phyloP scores from a whole-genome alignment of 2,888 invertebrate species.

The Diachrysia chrysitis region DNA sequence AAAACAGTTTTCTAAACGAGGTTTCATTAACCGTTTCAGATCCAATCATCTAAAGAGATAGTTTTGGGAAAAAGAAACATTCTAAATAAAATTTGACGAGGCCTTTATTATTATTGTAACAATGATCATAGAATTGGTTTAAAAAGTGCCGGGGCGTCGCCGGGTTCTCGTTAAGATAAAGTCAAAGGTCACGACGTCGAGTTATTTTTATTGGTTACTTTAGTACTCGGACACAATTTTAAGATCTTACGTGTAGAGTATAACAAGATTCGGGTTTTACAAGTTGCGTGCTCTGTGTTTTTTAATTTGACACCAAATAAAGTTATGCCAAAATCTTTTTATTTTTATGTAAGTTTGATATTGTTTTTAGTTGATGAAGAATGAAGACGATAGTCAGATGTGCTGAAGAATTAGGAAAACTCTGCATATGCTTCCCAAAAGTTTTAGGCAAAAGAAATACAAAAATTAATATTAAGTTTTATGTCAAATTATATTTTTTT shows the following conservation, averaged over 20 bases:
- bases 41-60: neutral
- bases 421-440: no score
- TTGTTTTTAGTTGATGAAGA: no score
- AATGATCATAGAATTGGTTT: conserved; percentile 28
- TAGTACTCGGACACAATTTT: conserved; percentile 43
- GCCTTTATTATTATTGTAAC: neutral
- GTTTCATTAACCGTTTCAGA: conserved; percentile 1
- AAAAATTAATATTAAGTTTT: no score
- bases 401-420: no score
- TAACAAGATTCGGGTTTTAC: neutral
- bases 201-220: conserved; percentile 56
- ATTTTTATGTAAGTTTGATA: neutral
- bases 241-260: neutral
- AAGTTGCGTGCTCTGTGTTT: neutral
- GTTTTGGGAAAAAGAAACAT: neutral
- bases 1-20: neutral
- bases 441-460: no score
- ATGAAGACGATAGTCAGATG: no score
- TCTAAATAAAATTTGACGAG: neutral
- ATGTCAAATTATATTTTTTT: no score
- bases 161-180: conserved; percentile 23
- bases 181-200: conserved; percentile 46
- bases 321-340: neutral
- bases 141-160: conserved; percentile 31
- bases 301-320: neutral